phyloP scores from a whole-genome alignment of 2,888 invertebrate species.

The Palloptera scutellata region DNA sequence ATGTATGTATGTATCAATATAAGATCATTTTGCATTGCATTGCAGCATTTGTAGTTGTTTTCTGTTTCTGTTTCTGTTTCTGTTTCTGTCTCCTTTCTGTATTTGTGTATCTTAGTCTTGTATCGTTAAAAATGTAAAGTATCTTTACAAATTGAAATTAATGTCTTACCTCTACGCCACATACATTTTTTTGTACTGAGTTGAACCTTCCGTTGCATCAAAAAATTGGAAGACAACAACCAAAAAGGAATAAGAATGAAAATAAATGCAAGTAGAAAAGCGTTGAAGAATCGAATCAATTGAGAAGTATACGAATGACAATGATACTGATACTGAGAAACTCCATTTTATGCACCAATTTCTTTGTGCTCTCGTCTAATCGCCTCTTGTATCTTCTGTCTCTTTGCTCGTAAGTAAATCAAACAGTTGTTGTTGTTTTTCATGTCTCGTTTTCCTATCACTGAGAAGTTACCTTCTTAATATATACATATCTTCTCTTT shows the following conservation, averaged over 20 bases:
- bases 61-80: too few species aligned
- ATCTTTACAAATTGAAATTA: conserved; percentile 30
- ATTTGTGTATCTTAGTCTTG: too few species aligned
- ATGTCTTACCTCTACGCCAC: conserved; percentile 11
- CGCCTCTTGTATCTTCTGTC: conserved; percentile 3
- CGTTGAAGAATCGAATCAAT: neutral
- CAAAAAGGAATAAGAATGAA: too few species aligned
- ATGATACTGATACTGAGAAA: conserved; percentile 13
- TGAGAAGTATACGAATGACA: neutral
- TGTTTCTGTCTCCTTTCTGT: too few species aligned
- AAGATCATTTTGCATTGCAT: too few species aligned
- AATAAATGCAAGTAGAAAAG: neutral
- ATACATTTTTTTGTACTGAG: too few species aligned
- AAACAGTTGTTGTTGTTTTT: conserved; percentile 6
- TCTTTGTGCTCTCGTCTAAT: conserved; percentile 4
- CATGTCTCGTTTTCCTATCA: neutral
- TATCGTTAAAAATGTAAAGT: conserved; percentile 20
- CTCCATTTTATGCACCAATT: conserved; percentile 51
- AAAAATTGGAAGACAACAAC: neutral
- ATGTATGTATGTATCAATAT: too few species aligned
- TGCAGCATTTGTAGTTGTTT: too few species aligned
- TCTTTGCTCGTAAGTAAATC: neutral
- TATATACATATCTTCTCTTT: too few species aligned
- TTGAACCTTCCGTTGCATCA: too few species aligned
- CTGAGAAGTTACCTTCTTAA: too few species aligned